Conservation (phyloP, 2,888 invertebrate genomes). For the Flexamia atlantica region DNA sequence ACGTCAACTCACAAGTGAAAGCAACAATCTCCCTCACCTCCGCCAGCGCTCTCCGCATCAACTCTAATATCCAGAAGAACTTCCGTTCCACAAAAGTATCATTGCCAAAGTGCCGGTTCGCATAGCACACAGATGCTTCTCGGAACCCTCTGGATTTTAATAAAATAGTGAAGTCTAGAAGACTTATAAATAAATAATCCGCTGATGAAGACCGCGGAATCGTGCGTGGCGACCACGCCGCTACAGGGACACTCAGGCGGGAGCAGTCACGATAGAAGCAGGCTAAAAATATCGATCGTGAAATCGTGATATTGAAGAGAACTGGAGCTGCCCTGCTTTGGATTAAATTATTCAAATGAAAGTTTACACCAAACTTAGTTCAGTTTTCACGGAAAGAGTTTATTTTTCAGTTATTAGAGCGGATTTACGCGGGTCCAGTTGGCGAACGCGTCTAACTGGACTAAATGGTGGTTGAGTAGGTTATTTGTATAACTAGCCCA, state of each 20-base stretch:
- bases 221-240: background rate
- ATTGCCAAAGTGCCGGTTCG: background rate
- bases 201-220: background rate
- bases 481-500: no score
- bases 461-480: no score
- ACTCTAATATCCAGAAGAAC: background rate
- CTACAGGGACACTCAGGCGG: background rate
- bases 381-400: no score
- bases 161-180: background rate
- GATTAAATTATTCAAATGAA: no score
- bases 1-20: background rate
- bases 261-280: no score
- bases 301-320: no score
- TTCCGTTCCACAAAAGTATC: slow-evolving; percentile 35
- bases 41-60: background rate
- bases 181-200: background rate
- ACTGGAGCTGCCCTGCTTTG: no score
- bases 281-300: no score
- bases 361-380: no score
- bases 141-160: background rate
- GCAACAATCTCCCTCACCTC: background rate
- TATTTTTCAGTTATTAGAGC: no score
- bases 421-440: no score
- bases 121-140: background rate
- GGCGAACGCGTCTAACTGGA: no score